These are phyloP conservation scores for Rhimphoctona megacephalus DNA, from an alignment of 2,888 invertebrate genomes.

Conservation along the genomic window DNA sequence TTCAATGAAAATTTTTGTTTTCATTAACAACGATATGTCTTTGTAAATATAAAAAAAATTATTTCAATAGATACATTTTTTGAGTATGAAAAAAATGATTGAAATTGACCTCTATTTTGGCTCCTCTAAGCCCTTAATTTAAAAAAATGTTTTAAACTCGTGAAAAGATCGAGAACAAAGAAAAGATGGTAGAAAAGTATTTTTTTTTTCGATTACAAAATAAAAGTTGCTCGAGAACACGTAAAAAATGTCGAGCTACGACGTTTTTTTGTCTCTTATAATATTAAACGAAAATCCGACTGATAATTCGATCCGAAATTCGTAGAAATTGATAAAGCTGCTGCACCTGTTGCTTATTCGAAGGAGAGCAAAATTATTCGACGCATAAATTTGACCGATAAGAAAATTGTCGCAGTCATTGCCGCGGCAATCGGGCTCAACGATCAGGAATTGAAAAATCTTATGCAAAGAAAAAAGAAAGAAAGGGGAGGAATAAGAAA, in stretches of 20 bases:
- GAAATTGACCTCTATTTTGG: too few species aligned
- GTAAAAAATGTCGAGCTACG: not conserved
- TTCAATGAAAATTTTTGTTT: too few species aligned
- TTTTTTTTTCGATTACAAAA: too few species aligned
- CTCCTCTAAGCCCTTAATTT: too few species aligned
- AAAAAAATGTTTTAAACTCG: too few species aligned
- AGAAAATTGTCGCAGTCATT: constrained; percentile 19
- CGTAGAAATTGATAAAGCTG: constrained; percentile 63
- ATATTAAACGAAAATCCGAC: not conserved
- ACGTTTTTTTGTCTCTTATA: not conserved
- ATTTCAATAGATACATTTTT: too few species aligned
- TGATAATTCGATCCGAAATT: constrained; percentile 45
- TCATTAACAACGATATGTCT: too few species aligned
- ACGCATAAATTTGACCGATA: constrained; percentile 47
- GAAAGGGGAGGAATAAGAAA: not conserved
- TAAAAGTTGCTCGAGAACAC: too few species aligned
- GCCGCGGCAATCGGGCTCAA: constrained; percentile 29
- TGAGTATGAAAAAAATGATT: too few species aligned
- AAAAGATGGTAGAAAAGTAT: too few species aligned
- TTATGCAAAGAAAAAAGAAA: constrained; percentile 30
- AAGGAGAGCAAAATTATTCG: not conserved
- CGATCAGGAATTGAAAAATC: constrained; percentile 30
- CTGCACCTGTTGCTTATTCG: not conserved
- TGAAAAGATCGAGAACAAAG: too few species aligned
- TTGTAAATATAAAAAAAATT: too few species aligned